These are phyloP conservation scores for Hermaeophaga mercurialis DNA, from an alignment of 2,888 invertebrate species.

Conservation along the genomic window DNA sequence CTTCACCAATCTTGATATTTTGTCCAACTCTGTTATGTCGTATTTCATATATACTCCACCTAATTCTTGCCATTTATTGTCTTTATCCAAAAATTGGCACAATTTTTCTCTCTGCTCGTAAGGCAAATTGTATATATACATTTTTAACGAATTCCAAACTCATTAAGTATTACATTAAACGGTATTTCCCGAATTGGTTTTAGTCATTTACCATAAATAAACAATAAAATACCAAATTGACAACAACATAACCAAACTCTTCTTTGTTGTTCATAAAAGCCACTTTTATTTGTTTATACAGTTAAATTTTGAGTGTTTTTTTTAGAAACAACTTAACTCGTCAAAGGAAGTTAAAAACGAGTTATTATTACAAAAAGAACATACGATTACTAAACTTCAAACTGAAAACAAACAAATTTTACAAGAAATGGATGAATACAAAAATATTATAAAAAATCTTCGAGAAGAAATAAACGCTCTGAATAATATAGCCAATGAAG, in stretches of 20 bases:
- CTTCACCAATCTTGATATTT: slow-evolving; percentile 62
- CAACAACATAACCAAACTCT: no score
- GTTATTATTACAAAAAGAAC: slow-evolving; percentile 60
- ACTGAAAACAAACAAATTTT: slow-evolving; percentile 46
- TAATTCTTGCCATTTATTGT: slow-evolving; percentile 80
- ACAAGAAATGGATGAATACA: slow-evolving; percentile 57
- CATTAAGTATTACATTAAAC: no score
- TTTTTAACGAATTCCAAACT: no score
- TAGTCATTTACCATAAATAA: no score
- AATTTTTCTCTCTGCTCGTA: slow-evolving; percentile 70
- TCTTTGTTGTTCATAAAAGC: no score
- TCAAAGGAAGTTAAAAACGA: slow-evolving; percentile 61
- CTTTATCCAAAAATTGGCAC: slow-evolving; percentile 77
- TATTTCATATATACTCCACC: slow-evolving; percentile 72
- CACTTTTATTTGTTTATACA: no score
- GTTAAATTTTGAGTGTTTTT: no score
- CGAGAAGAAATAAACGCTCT: slow-evolving; percentile 57
- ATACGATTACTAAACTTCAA: slow-evolving; percentile 57
- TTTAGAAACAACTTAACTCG: slow-evolving; percentile 61
- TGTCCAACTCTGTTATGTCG: slow-evolving; percentile 62
- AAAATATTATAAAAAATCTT: slow-evolving; percentile 61
- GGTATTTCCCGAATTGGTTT: no score
- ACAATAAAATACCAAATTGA: no score
- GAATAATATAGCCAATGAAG: slow-evolving; percentile 38
- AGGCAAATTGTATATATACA: slow-evolving; percentile 77